These are phyloP conservation scores for Gonioctena quinquepunctata DNA, from an alignment of 1,140 invertebrate species.

Conservation along the genomic window DNA sequence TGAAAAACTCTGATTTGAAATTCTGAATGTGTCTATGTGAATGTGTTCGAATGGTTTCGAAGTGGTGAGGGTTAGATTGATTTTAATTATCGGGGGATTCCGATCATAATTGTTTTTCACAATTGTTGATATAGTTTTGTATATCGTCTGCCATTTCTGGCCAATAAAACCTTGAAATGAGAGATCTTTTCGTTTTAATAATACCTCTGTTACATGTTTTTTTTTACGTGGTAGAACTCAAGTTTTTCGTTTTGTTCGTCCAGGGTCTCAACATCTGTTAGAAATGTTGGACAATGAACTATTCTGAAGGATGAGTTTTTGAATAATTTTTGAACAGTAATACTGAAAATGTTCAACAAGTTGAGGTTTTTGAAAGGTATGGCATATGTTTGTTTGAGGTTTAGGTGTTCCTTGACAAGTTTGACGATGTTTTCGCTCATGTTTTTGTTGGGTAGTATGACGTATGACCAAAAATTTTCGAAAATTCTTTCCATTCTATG, in stretches of 20 bases:
- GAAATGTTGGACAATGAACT: conserved; percentile 11
- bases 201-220: conserved; percentile 36
- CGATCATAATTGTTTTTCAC: background rate
- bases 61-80: background rate
- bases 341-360: background rate
- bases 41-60: conserved; percentile 44
- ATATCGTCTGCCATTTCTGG: conserved; percentile 29
- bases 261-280: conserved; percentile 17
- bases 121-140: conserved; percentile 19
- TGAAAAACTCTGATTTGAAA: conserved; percentile 33
- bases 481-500: conserved; percentile 6
- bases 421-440: conserved; percentile 12
- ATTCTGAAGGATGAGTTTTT: conserved; percentile 33
- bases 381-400: conserved; percentile 22
- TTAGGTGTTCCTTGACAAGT: conserved; percentile 28
- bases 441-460: conserved; percentile 6
- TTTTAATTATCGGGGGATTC: background rate
- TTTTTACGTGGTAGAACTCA: conserved; percentile 27
- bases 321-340: background rate
- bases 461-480: conserved; percentile 16
- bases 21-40: conserved; percentile 41
- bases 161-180: conserved; percentile 28
- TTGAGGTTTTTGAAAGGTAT: conserved; percentile 17
- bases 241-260: conserved; percentile 32
- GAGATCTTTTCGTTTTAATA: conserved; percentile 21